Base-by-base conservation (phyloP, 2,797 vertebrate genomes). In the Otus scops region DNA sequence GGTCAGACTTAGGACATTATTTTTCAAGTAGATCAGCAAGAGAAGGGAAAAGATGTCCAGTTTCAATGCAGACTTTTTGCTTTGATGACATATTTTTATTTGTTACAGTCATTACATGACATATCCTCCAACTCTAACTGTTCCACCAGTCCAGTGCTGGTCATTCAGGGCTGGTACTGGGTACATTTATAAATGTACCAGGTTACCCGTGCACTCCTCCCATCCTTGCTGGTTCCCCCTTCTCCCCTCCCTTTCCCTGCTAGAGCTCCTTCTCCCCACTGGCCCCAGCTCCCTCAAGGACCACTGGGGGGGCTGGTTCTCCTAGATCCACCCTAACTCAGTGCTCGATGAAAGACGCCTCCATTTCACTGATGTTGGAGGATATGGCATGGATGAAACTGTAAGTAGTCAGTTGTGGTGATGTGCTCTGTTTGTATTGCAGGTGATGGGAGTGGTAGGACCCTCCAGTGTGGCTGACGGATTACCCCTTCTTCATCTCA, bases 401-500 rank as follows among this genome's bases (percentile, higher is more conserved):
- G 97, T 97, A 74, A 97, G 82, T 78, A 96, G 97, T 97, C 95
- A 97, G 74, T 70, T 77, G 94, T 96, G 95, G 93, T 98, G 97
- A 98, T 97, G 96, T 98, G 97, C 98, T 98, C 95, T 98, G 97
- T 92, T 97, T 98, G 95, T 98, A 97, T 98, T 98, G 92, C 98
- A 99, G 99, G 99, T 99, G 97, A 99, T 99, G 99, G 99, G 99
- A 91, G 99, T 99, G 88, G 99, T 99, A 87, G 99, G 99, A 93
- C 99, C 99, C 85, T 99, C 99, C 97, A 99, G 99, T 94, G 99
- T 99, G 98, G 99, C 99, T 60, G 99, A 99, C n/a, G 99, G 99
- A 94, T 98, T 99, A 79, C 99, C 99, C 89, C 98, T 99, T 96
- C 99, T 99, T 98, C 99, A 99, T 98, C 98, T 99, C 97, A 99